Conservation (phyloP, 2,797 vertebrate species). For the Xenentodon cancila region DNA sequence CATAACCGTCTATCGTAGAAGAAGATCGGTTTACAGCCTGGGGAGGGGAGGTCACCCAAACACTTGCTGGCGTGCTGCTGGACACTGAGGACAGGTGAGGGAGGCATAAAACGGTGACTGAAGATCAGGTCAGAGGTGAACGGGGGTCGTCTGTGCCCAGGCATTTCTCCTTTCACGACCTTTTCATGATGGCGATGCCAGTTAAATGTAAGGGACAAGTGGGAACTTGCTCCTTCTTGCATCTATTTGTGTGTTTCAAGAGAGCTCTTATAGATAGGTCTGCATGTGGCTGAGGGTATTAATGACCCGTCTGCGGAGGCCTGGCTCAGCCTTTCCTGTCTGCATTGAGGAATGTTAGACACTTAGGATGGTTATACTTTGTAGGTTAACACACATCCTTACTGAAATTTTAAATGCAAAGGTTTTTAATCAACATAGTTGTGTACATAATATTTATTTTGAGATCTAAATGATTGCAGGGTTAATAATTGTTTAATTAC, state of each 20-base stretch:
- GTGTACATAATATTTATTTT: constrained; percentile 24
- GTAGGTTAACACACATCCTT: constrained; percentile 13
- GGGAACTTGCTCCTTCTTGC: constrained; percentile 21
- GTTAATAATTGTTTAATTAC: constrained; percentile 7
- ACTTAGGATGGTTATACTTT: constrained; percentile 69
- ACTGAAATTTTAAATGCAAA: constrained; percentile 29
- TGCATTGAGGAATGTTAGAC: constrained; percentile 68
- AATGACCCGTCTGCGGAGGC: constrained; percentile 48
- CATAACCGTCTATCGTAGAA: constrained; percentile 9
- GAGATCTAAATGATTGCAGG: constrained; percentile 37
- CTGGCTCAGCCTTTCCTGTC: constrained; percentile 47
- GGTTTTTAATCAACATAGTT: constrained; percentile 26
- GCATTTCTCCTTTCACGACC: constrained; percentile 24
- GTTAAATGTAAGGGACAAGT: constrained; percentile 19
- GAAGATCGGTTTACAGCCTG: constrained; percentile 46
- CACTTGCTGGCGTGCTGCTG: constrained; percentile 7
- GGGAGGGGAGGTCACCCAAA: constrained; percentile 27
- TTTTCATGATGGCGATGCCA: neutral
- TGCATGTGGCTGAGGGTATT: constrained; percentile 38
- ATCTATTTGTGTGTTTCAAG: constrained; percentile 9
- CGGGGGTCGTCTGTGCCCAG: constrained; percentile 32
- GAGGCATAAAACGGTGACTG: constrained; percentile 52
- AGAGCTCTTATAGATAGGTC: constrained; percentile 9
- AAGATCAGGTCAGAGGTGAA: constrained; percentile 29
- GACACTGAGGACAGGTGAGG: constrained; percentile 52